Base-by-base conservation (phyloP, 2,888 invertebrate genomes). In the Adelphocoris suturalis region DNA sequence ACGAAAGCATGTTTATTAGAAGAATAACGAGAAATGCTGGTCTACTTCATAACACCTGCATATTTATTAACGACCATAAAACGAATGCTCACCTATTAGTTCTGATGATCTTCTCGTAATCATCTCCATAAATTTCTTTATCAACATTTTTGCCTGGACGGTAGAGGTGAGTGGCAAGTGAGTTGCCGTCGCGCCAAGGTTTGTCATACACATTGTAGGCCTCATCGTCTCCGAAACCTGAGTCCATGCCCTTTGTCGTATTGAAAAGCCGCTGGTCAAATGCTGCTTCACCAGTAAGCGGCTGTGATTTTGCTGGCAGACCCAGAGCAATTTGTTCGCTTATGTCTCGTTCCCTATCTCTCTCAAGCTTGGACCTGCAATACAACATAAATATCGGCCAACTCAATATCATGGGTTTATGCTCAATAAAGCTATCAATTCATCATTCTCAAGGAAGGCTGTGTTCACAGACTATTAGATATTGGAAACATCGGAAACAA, bases 291-390 rank as follows among this genome's bases (percentile, higher is more conserved):
- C 96, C 96, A 0, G 93, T 92, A 9, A 95, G 95, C 12, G 94
- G 93, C 13, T 95, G 93, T 5, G 95, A 95, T 93, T 97, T 97
- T 0, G 98, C 97, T 0, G 99, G 99, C 94, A 99, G 94, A 0
- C 99, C 99, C 16, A 99, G 95, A 0, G 99, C 99, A 92, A 99
- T 99, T 94, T 99, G 98, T 93, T 99, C 99, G 12, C 98, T 99
- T 90, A 99, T 98, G 93, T 99, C 99, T 4, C 99, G 95, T 92
- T 99, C 99, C 2, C 98, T 95, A 92, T 98, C 98, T 75, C 97
- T 95, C 92, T 97, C 97, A 89, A 99, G 93, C 92, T 98, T 97
- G 0, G 97, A 96, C 92, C 96, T 96, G 93, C 16, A 92, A 92
- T 5, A 0, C n/a, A n/a, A 89, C n/a, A 0, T 57, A 37, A 37